Evolutionary conservation across 2,797 vertebrate species (phyloP).

Genomic region (Hephaestus fuliginosus): DNA sequence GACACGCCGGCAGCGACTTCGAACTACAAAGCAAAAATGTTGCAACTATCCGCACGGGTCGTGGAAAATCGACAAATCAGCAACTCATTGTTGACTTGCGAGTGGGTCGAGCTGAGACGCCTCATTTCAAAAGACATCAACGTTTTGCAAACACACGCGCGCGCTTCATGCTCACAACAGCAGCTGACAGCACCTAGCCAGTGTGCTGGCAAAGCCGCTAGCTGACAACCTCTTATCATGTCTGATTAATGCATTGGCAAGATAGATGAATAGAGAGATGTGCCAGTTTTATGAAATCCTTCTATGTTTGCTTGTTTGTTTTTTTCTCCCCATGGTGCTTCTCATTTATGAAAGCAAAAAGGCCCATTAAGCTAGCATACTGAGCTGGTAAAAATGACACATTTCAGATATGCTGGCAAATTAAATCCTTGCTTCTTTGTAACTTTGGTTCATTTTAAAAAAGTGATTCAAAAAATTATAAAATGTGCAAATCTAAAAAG

Average conservation of each 20-base stretch:
- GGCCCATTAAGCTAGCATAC: background rate
- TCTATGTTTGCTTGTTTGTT: conserved; percentile 14
- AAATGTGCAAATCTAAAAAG: no score
- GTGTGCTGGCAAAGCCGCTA: conserved; percentile 72
- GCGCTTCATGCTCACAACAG: conserved; percentile 47
- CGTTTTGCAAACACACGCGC: conserved; percentile 54
- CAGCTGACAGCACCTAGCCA: conserved; percentile 72
- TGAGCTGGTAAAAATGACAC: background rate
- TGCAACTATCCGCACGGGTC: conserved; percentile 7
- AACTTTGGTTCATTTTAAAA: background rate
- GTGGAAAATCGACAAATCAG: conserved; percentile 57
- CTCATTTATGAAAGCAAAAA: conserved; percentile 33
- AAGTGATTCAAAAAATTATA: no score
- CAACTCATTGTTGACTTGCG: conserved; percentile 41
- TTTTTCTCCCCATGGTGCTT: background rate
- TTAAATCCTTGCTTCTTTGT: background rate
- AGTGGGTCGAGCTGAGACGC: conserved; percentile 25
- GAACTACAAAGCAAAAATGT: conserved; percentile 53
- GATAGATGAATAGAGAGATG: conserved; percentile 68
- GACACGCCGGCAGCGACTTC: conserved; percentile 41
- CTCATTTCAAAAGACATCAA: conserved; percentile 57
- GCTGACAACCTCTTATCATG: conserved; percentile 81
- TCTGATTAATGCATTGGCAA: conserved; percentile 72
- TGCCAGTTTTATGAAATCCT: conserved; percentile 59
- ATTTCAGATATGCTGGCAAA: background rate